phyloP scores from a whole-genome alignment of 1,140 invertebrate species.

The Contarinia nasturtii region DNA sequence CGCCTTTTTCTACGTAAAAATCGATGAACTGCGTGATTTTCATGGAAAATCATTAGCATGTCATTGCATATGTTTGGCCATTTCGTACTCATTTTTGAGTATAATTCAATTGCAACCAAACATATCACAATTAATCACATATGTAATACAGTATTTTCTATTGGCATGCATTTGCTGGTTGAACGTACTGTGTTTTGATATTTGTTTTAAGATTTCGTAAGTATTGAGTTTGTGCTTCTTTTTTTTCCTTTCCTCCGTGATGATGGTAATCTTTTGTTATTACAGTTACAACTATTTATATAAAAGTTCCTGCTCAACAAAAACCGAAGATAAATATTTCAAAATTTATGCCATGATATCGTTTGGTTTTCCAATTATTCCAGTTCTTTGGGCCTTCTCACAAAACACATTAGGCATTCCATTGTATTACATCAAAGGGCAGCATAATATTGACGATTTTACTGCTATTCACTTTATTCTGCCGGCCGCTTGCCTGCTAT shows the following conservation, averaged over 20 bases:
- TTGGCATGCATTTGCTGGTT: conserved; percentile 3
- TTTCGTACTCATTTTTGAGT: not conserved
- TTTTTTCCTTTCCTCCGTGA: not conserved
- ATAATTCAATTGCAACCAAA: not conserved
- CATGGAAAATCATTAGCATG: conserved; percentile 4
- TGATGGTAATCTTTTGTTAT: not conserved
- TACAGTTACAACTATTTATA: not conserved
- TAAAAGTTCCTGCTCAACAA: not conserved
- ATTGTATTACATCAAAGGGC: conserved; percentile 2
- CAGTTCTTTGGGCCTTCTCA: not conserved
- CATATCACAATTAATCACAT: not conserved
- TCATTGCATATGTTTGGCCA: conserved; percentile 1
- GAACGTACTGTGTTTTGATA: conserved; percentile 2
- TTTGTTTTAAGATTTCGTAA: conserved; percentile 3
- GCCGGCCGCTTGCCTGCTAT: not conserved
- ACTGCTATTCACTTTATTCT: conserved; percentile 1
- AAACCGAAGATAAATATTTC: not conserved
- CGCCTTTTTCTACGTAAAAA: not conserved
- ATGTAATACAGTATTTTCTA: conserved; percentile 2
- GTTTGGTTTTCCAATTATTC: conserved; percentile 1
- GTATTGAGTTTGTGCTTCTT: not conserved
- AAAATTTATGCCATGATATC: not conserved
- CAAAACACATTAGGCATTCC: conserved; percentile 1
- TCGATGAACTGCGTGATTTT: conserved; percentile 1
- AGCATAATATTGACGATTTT: not conserved